These are phyloP conservation scores for Cyprinus carpio DNA, from an alignment of 2,113 vertebrate species.

Conservation along the genomic window DNA sequence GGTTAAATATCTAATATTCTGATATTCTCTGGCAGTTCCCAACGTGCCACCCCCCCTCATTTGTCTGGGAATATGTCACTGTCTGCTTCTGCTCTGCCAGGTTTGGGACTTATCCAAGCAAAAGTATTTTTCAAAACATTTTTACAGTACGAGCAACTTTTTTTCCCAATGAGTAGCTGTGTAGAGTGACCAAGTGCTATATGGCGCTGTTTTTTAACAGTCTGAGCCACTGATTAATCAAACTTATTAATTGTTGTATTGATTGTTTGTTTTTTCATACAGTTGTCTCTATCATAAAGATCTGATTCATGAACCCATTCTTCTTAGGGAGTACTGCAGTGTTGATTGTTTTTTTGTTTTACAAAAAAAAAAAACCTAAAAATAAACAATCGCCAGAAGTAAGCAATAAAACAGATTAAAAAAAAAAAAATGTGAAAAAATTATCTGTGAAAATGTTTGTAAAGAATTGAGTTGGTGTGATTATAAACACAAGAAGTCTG, in stretches of 20 bases:
- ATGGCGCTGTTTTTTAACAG: not conserved
- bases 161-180: not conserved
- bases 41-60: not conserved
- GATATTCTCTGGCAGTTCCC: not conserved
- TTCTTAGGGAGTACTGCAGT: not conserved
- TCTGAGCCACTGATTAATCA: not conserved
- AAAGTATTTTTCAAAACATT: too few species aligned
- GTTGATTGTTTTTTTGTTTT: not conserved
- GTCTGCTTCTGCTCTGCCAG: not conserved
- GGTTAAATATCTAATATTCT: conserved; percentile 1
- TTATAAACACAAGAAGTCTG: too few species aligned
- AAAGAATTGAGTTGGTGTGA: too few species aligned
- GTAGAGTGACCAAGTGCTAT: not conserved
- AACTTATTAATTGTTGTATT: too few species aligned
- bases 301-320: not conserved
- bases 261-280: not conserved
- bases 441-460: too few species aligned
- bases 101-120: not conserved
- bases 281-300: not conserved
- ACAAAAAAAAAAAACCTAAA: too few species aligned
- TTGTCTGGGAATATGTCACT: not conserved
- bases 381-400: too few species aligned
- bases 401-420: too few species aligned
- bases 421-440: too few species aligned
- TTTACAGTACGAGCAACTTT: not conserved